Percentiles rank a stretch among this genome's conserved stretches.
Evolutionary conservation across 2,113 vertebrate species (phyloP).

Genomic region (Alaudala cheleensis): DNA sequence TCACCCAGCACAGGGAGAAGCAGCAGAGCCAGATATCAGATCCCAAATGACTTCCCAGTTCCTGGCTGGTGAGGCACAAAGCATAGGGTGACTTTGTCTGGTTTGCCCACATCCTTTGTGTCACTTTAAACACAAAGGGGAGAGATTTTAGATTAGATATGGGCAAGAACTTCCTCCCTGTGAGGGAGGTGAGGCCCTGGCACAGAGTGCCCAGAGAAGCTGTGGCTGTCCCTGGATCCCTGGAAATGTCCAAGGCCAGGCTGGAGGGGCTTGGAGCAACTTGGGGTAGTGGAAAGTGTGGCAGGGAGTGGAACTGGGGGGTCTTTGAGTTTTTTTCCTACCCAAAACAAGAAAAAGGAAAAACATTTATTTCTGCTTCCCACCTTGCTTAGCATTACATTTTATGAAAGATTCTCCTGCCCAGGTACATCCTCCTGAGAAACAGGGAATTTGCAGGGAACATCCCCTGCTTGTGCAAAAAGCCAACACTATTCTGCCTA

Average conservation of each 20-base stretch:
- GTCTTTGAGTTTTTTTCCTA: not conserved
- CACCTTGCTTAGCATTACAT: not conserved
- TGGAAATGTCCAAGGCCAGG: not conserved
- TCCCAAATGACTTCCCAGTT: not conserved
- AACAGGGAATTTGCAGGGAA: not conserved
- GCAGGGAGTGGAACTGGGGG: not conserved
- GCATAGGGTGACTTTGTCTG: not conserved
- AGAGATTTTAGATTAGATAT: not conserved
- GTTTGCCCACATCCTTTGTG: not conserved
- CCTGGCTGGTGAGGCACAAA: not conserved
- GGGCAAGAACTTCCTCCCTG: not conserved
- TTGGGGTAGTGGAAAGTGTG: not conserved
- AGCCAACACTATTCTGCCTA: not conserved
- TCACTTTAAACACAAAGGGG: not conserved
- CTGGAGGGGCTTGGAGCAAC: fast-evolving
- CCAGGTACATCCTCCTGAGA: not conserved
- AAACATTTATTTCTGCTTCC: not conserved
- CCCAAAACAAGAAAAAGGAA: not conserved
- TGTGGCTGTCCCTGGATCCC: not conserved
- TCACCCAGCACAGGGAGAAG: not conserved
- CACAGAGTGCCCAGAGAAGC: not conserved
- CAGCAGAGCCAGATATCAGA: not conserved
- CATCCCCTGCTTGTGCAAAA: not conserved
- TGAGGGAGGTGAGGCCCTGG: not conserved
- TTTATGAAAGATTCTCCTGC: not conserved